Conservation (phyloP, 2,113 vertebrate genomes). For the Prunella himalayana region DNA sequence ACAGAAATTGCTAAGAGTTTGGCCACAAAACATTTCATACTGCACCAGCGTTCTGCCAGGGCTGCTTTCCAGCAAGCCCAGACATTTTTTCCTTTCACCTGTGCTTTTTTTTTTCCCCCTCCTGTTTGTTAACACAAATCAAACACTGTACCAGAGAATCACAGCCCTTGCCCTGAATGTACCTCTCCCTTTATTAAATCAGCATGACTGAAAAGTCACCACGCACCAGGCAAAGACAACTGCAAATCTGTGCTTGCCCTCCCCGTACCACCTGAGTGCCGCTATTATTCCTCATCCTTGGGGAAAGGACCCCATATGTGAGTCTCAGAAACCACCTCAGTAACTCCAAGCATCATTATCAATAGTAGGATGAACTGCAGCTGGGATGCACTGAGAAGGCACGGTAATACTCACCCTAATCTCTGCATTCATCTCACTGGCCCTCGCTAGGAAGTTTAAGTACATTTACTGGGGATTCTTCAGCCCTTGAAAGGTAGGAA, state of each 20-base stretch:
- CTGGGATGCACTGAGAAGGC: slow-evolving; percentile 46
- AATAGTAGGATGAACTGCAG: slow-evolving; percentile 63
- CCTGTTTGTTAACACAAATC: neutral
- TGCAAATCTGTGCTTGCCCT: slow-evolving; percentile 44
- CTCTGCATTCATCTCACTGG: slow-evolving; percentile 57
- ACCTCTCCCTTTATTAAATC: slow-evolving; percentile 34
- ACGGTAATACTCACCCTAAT: slow-evolving; percentile 48
- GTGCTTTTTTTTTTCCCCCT: neutral
- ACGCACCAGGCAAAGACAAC: slow-evolving; percentile 11
- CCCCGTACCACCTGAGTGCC: slow-evolving; percentile 53
- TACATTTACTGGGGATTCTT: slow-evolving; percentile 59
- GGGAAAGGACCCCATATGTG: slow-evolving; percentile 55
- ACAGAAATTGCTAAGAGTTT: slow-evolving; percentile 3
- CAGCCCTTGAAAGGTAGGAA: slow-evolving; percentile 54
- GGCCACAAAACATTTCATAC: neutral
- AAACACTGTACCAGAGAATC: neutral
- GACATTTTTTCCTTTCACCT: slow-evolving; percentile 33
- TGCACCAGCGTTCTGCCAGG: neutral
- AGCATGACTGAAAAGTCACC: neutral
- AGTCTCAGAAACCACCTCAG: slow-evolving; percentile 48
- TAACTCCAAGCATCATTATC: slow-evolving; percentile 69
- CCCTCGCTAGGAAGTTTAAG: slow-evolving; percentile 66
- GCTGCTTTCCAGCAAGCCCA: neutral
- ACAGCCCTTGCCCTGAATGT: neutral
- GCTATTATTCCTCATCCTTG: slow-evolving; percentile 56